Evolutionary conservation across 2,113 vertebrate genomes (phyloP).

Genomic region (Cyprinus carpio): DNA sequence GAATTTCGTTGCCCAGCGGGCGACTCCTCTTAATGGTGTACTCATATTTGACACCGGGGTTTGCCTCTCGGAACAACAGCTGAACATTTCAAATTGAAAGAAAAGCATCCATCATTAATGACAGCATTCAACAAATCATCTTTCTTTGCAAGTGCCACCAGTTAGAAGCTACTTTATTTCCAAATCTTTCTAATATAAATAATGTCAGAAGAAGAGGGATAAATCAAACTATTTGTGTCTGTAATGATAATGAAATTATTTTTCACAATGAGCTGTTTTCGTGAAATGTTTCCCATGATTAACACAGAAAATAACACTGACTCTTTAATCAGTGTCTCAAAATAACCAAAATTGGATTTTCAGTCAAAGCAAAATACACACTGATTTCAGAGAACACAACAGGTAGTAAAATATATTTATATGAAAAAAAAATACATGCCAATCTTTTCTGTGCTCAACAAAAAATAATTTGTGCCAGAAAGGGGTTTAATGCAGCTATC

Average conservation of each 20-base stretch:
- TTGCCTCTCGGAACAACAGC: conserved; percentile 93
- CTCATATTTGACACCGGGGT: conserved; percentile 89
- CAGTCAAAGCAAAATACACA: neutral
- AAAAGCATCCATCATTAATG: neutral
- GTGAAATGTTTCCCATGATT: too few relatives aligned
- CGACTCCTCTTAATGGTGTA: conserved; percentile 85
- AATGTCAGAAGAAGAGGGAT: neutral
- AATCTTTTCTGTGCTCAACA: too few relatives aligned
- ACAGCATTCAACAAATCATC: neutral
- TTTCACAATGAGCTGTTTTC: neutral
- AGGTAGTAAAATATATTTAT: neutral
- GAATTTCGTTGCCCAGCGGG: conserved; percentile 80
- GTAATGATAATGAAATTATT: too few relatives aligned
- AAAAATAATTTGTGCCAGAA: too few relatives aligned
- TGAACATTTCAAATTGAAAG: conserved; percentile 58
- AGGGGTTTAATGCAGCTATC: too few relatives aligned
- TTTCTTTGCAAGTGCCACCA: neutral
- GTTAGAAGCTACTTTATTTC: neutral
- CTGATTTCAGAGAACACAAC: neutral
- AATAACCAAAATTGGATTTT: neutral
- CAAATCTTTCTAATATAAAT: neutral
- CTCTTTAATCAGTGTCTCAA: neutral
- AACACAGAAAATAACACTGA: neutral
- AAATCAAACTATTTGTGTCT: neutral
- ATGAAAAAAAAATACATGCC: too few relatives aligned